A percentile compares a stretch with the other conserved stretches of the same genome.
These are phyloP conservation scores for Megathymus violae DNA, from an alignment of 1,140 invertebrate species.

Conservation along the genomic window DNA sequence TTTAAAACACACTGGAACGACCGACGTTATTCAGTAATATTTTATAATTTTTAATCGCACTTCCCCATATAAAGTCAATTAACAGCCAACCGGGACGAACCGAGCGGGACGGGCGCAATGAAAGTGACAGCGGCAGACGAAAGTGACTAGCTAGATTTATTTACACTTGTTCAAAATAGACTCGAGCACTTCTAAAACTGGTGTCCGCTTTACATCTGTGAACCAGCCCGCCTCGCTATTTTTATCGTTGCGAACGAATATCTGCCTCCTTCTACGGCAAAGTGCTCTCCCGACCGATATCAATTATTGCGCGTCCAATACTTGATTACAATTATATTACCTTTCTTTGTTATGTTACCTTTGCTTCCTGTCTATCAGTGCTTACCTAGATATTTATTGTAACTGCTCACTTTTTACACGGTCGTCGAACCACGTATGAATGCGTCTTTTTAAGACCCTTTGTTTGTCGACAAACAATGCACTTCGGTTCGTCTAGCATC, in stretches of 20 bases:
- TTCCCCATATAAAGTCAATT: conserved; percentile 41
- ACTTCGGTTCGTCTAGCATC: conserved; percentile 41
- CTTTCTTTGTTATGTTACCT: conserved; percentile 57
- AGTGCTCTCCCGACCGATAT: conserved; percentile 53
- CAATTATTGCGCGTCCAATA: conserved; percentile 63
- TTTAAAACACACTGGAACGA: too few relatives aligned
- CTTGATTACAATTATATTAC: conserved; percentile 64
- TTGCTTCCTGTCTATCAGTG: conserved; percentile 41
- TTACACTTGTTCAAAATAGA: conserved; percentile 80
- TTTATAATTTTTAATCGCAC: too few relatives aligned
- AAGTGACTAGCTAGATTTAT: conserved; percentile 78
- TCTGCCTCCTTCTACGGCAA: conserved; percentile 72
- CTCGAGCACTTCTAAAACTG: conserved; percentile 73
- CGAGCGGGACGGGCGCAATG: conserved; percentile 54
- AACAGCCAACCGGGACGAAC: conserved; percentile 48
- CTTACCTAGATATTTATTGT: conserved; percentile 26
- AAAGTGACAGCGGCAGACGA: conserved; percentile 78
- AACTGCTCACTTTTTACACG: conserved; percentile 46
- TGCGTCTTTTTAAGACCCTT: conserved; percentile 47
- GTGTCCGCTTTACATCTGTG: conserved; percentile 74
- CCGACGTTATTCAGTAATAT: too few relatives aligned
- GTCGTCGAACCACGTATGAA: conserved; percentile 51
- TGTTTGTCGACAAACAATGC: conserved; percentile 58
- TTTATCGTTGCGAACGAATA: conserved; percentile 66
- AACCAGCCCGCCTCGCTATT: conserved; percentile 65